These are phyloP conservation scores for Agrotis ipsilon DNA, from an alignment of 2,888 invertebrate genomes.

Conservation along the genomic window DNA sequence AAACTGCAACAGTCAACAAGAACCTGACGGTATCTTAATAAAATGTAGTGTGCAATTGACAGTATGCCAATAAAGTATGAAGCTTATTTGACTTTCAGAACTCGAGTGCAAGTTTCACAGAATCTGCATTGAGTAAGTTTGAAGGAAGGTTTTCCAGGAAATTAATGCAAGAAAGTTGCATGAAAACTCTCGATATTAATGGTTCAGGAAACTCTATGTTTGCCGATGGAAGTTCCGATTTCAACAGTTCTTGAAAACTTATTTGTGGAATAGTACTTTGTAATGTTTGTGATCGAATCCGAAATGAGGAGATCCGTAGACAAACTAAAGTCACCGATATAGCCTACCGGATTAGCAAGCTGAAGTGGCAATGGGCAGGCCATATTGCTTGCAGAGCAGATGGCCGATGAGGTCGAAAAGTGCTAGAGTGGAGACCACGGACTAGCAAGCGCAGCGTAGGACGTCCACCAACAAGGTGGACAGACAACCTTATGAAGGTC, in stretches of 20 bases:
- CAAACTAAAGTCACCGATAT: too few relatives aligned
- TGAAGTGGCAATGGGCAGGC: too few relatives aligned
- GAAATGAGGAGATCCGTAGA: too few relatives aligned
- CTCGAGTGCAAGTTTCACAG: background rate
- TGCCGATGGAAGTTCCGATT: conserved; percentile 19
- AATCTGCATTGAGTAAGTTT: background rate
- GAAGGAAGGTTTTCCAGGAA: conserved; percentile 8
- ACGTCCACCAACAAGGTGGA: too few relatives aligned
- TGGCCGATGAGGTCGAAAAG: too few relatives aligned
- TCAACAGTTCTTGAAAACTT: conserved; percentile 14
- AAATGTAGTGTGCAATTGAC: too few relatives aligned
- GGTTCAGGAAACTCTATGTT: background rate
- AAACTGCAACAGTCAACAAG: background rate
- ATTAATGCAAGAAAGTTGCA: conserved; percentile 34
- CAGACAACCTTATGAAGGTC: too few relatives aligned
- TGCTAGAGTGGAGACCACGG: too few relatives aligned
- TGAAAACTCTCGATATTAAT: conserved; percentile 14
- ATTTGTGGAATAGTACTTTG: background rate
- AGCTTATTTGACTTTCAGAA: background rate
- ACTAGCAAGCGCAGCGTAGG: too few relatives aligned
- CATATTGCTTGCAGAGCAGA: too few relatives aligned
- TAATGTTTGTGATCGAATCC: too few relatives aligned
- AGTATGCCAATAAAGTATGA: background rate
- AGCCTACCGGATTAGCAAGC: too few relatives aligned
- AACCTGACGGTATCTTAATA: background rate